Evolutionary conservation across 2,113 vertebrate species (phyloP), one percentile per base, ranked within the genome.

Genomic region (Ammodytes marinus): DNA sequence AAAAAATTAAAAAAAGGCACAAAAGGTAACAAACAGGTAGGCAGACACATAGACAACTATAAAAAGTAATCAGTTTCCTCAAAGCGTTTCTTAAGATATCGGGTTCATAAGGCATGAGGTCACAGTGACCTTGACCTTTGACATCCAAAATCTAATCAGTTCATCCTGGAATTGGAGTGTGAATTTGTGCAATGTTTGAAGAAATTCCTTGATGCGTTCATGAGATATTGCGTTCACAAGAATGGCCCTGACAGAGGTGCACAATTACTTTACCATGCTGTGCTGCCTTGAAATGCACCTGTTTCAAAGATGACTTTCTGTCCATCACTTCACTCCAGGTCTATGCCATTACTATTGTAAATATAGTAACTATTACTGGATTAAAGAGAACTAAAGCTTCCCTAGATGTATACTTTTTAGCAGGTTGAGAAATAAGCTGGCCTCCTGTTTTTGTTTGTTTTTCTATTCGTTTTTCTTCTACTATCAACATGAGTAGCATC

Each of bases 401-500:
- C 5, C 9, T 35, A 5, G 4, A 83, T 52, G 61, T 45, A 54
- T 77, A 6, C 10, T 45, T 79, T 50, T 58, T 63, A 50, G 43
- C 37, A 72, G 71, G 65, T 58, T 58, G 46, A 54, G 46, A 53
- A 55, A 27, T 57, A 46, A 45, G 40, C 52, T 74, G 27, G 42
- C 45, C 37, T 54, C 39, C 5, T 69, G 45, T 11, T 2, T 54
- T 55, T 60, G 27, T 19, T 68, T 49, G 0, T 7, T 42, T 37
- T 27, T 14, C 8, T 1, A 27, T 27, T 27, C 27, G 27, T 46
- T 63, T 12, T 46, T 43, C 54, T 57, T 63, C 15, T 39, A 35
- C 15, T 42, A 77, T 63, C 15, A 61, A 69, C 77, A 84, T 60
- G 45, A 77, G 69, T 39, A 47, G 71, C 84, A 87, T 69, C 47